Conservation (phyloP, 2,888 invertebrate genomes). For the Nemotelus nigrinus region DNA sequence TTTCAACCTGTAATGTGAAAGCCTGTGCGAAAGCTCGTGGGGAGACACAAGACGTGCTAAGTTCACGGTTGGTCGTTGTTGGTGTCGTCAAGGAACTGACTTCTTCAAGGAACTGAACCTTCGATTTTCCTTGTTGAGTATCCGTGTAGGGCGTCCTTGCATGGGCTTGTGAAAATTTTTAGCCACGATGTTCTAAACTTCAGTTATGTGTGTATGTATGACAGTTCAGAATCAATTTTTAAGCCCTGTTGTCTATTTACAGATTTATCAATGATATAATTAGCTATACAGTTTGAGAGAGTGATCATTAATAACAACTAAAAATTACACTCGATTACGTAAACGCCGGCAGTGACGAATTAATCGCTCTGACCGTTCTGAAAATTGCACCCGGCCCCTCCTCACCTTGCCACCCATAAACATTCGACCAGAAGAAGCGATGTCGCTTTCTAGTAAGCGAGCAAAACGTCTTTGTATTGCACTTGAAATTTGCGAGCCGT, state of each 20-base stretch:
- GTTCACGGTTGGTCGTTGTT: constrained; percentile 17
- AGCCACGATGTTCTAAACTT: too few relatives aligned
- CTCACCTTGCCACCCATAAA: too few relatives aligned
- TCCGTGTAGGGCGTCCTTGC: too few relatives aligned
- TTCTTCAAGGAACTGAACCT: neutral
- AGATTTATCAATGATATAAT: too few relatives aligned
- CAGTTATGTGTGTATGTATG: too few relatives aligned
- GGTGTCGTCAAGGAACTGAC: neutral
- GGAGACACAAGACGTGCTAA: constrained; percentile 21
- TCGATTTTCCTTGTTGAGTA: neutral
- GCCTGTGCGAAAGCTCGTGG: neutral
- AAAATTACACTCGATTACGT: constrained; percentile 31
- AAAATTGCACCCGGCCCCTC: neutral
- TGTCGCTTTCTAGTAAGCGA: constrained; percentile 6
- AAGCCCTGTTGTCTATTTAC: too few relatives aligned
- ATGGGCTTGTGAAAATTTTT: too few relatives aligned
- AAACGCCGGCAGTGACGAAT: constrained; percentile 38
- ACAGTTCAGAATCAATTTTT: too few relatives aligned
- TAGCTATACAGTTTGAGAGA: too few relatives aligned
- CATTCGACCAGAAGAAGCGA: neutral
- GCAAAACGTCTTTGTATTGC: constrained; percentile 1
- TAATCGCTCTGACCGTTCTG: neutral
- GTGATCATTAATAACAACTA: neutral
- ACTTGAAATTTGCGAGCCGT: constrained; percentile 26
- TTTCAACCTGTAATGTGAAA: neutral